Base-by-base conservation (phyloP, 1,140 invertebrate genomes). In the Megalonaias nervosa region DNA sequence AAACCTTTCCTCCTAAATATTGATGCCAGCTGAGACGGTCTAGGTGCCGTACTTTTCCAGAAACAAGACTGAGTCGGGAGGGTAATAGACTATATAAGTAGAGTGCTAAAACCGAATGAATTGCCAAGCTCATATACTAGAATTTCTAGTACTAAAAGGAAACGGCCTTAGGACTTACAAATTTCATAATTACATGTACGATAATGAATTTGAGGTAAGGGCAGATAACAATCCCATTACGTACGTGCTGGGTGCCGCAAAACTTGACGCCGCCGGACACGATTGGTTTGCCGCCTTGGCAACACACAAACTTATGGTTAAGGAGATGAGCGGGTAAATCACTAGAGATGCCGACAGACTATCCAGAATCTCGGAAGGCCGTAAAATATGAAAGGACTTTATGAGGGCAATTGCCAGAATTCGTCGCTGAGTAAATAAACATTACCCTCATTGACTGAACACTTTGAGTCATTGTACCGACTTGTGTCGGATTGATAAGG, bases 41-140 rank as follows among this genome's bases (percentile, higher is more conserved):
- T 79, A 31, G 77, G 71, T 2, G 77, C 77, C 5, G 65, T 66
- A 14, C 58, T 74, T 13, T 79, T 74, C 23, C 77, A 79, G 67
- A 11, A 19, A 62, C 74, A 82, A 65, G 73, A 83, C 4, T 75
- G 79, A 62, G 64, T 72, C 12, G 73, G 80, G 58, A 64, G 72
- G 48, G 77, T 81, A 0, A 81, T 88, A 14, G 77, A 80, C 2
- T 77, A 80, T 74, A 71, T 71, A 12, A 74, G 73, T 17, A 73
- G 78, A 67, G 66, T 56, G 17, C 59, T 82, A 21, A 70, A 16
- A 3, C 66, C 66, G 56, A 74, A 71, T 9, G 55, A 82, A 80
- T 62, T 82, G 71, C 57, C 31, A 60, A 26, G 38, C 71, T 13
- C 66, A 76, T 65, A 75, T 74, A 21, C 31, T 69, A 6, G 78